phyloP scores from a whole-genome alignment of 2,888 invertebrate genomes.

The Bugulina stolonifera region DNA sequence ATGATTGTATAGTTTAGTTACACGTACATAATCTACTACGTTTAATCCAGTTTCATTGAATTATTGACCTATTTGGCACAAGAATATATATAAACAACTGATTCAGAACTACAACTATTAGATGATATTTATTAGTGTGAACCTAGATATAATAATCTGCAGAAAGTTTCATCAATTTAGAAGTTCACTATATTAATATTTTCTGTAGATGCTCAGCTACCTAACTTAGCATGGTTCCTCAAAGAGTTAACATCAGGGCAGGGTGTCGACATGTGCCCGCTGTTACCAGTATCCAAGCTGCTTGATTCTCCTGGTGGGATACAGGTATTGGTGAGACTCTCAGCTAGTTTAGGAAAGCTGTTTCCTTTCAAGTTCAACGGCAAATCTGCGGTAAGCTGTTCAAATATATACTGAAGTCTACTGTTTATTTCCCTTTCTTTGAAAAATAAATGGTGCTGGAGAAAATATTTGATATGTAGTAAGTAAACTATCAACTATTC shows the following conservation, averaged over 20 bases:
- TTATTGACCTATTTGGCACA: too few relatives aligned
- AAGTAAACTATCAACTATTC: too few relatives aligned
- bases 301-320: not conserved
- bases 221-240: not conserved
- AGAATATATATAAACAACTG: too few relatives aligned
- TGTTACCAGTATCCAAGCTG: not conserved
- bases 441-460: not conserved
- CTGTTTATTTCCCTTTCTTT: not conserved
- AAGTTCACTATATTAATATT: not conserved
- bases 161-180: too few relatives aligned
- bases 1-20: too few relatives aligned
- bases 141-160: too few relatives aligned
- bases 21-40: too few relatives aligned
- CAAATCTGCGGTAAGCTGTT: not conserved
- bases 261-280: constrained; percentile 1
- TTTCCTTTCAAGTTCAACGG: not conserved
- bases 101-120: too few relatives aligned
- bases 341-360: not conserved
- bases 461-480: too few relatives aligned
- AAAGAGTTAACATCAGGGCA: not conserved
- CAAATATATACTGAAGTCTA: not conserved
- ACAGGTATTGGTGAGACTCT: too few relatives aligned
- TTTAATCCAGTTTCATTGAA: too few relatives aligned
- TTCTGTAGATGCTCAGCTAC: not conserved
- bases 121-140: too few relatives aligned